Evolutionary conservation across 2,888 invertebrate genomes (phyloP).

Genomic region (Hedya salicella): DNA sequence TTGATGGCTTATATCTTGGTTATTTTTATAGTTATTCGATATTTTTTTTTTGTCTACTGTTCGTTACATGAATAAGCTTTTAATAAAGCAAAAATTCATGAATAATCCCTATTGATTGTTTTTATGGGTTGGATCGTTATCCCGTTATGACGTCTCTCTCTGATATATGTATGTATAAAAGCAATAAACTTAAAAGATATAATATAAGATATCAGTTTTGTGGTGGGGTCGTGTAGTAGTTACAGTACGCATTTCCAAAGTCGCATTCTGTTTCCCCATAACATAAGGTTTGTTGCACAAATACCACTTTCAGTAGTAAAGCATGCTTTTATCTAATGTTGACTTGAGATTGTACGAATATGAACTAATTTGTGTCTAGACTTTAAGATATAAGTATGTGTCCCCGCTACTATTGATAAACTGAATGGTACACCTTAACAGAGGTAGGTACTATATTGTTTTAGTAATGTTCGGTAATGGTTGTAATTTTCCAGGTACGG

Average conservation of each 20-base stretch:
- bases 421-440: slow-evolving; percentile 7
- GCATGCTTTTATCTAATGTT: slow-evolving; percentile 40
- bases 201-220: background rate
- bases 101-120: no score
- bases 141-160: no score
- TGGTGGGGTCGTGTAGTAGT: background rate
- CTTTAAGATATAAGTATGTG: slow-evolving; percentile 32
- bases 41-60: no score
- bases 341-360: slow-evolving; percentile 27
- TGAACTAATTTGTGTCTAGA: slow-evolving; percentile 21
- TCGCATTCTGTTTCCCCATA: slow-evolving; percentile 5
- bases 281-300: slow-evolving; percentile 30
- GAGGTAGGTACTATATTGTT: background rate
- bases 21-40: no score
- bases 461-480: background rate
- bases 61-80: no score
- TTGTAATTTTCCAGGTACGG: slow-evolving; percentile 77
- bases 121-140: no score
- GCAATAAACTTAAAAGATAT: no score
- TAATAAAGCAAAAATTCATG: no score
- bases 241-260: background rate
- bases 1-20: no score
- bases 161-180: no score
- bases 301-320: slow-evolving; percentile 26
- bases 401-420: slow-evolving; percentile 31